These are phyloP conservation scores for Drosophila putrida DNA, from an alignment of 2,888 invertebrate species.

Conservation along the genomic window DNA sequence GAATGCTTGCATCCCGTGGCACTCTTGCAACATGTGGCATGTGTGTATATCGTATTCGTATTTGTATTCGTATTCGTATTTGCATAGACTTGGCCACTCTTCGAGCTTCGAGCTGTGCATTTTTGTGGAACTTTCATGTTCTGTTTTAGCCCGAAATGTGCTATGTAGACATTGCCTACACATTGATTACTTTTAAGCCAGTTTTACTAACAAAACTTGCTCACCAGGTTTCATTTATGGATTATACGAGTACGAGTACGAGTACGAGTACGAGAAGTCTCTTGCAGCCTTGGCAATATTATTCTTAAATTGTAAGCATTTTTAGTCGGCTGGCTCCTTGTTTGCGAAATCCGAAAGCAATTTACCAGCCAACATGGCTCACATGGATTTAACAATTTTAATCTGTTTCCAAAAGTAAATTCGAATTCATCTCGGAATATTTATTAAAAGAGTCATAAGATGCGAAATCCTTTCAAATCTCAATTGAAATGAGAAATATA, in stretches of 20 bases:
- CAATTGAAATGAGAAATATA: not conserved
- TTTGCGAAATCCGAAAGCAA: slow-evolving; percentile 6
- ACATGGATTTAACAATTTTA: not conserved
- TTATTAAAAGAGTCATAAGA: slow-evolving; percentile 3
- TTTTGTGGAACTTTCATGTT: slow-evolving; percentile 7
- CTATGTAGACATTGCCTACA: slow-evolving; percentile 11
- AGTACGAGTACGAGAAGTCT: not conserved
- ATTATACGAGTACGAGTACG: slow-evolving; percentile 1
- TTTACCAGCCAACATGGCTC: slow-evolving; percentile 1
- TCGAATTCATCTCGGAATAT: not conserved
- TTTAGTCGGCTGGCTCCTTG: no score
- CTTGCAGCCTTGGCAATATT: not conserved
- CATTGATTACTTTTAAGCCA: slow-evolving; percentile 38
- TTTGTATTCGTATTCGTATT: not conserved
- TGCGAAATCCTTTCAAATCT: not conserved
- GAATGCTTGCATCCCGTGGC: slow-evolving; percentile 17
- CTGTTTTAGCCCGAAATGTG: slow-evolving; percentile 3
- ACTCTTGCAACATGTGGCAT: slow-evolving; percentile 8
- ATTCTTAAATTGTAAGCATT: not conserved
- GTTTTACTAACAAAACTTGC: slow-evolving; percentile 9
- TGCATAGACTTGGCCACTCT: slow-evolving; percentile 5
- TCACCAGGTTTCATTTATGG: slow-evolving; percentile 10
- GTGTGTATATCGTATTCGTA: not conserved
- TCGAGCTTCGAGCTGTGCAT: not conserved
- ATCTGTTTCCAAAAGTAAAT: not conserved